phyloP scores from a whole-genome alignment of 2,888 invertebrate species.

The Drosophila quinaria region DNA sequence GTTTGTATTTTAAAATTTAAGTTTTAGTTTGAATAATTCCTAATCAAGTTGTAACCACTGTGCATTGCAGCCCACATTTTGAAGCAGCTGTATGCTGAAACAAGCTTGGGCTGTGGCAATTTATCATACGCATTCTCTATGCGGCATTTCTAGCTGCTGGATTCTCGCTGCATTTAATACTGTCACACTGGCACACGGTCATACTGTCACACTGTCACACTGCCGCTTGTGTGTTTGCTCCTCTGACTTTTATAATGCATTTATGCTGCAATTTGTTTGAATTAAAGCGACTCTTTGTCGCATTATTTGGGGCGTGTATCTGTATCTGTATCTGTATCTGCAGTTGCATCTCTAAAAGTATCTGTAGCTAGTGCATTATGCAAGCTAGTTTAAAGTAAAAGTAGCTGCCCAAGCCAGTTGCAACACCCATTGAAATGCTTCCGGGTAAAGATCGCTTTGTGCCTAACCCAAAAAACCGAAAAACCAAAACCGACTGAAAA shows the following conservation, averaged over 20 bases:
- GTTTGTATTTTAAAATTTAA: no score
- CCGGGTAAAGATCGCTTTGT: constrained; percentile 62
- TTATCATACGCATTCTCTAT: constrained; percentile 65
- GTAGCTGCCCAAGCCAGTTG: constrained; percentile 57
- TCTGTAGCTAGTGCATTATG: constrained; percentile 50
- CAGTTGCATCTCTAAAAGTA: constrained; percentile 14
- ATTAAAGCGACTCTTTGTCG: constrained; percentile 53
- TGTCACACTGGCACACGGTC: constrained; percentile 75
- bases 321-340: constrained; percentile 22
- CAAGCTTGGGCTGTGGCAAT: constrained; percentile 43
- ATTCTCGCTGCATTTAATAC: constrained; percentile 56
- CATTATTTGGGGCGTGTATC: constrained; percentile 50
- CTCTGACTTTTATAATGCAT: constrained; percentile 77
- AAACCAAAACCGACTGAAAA: background rate
- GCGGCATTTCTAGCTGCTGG: constrained; percentile 15
- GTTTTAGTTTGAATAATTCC: no score
- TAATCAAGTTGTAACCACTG: constrained; percentile 33
- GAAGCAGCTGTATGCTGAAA: constrained; percentile 29
- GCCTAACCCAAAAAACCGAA: constrained; percentile 17
- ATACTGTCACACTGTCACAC: constrained; percentile 61
- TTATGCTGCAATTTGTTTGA: constrained; percentile 82
- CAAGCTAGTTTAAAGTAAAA: constrained; percentile 68
- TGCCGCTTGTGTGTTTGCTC: constrained; percentile 42
- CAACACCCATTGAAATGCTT: constrained; percentile 61
- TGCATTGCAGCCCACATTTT: constrained; percentile 47